Evolutionary conservation across 2,888 invertebrate species (phyloP).

Genomic region (Branchellion lobata): DNA sequence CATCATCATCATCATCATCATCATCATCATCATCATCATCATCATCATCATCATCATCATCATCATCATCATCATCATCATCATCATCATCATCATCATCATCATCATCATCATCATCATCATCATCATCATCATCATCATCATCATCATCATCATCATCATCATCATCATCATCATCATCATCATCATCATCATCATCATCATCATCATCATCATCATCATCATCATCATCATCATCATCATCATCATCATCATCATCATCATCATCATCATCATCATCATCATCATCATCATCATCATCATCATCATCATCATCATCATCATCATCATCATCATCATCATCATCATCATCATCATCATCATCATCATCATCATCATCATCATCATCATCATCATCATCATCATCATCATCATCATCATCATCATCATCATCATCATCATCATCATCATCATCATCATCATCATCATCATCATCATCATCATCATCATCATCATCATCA

Average conservation of each 20-base stretch:
- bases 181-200: neutral
- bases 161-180: constrained; percentile 14
- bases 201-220: constrained; percentile 30
- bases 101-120: neutral
- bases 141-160: constrained; percentile 23
- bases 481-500: constrained; percentile 10
- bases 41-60: constrained; percentile 33
- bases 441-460: constrained; percentile 5
- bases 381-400: constrained; percentile 33
- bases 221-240: constrained; percentile 30
- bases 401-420: neutral
- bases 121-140: constrained; percentile 35
- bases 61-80: constrained; percentile 10
- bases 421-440: constrained; percentile 24
- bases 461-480: constrained; percentile 33
- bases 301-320: constrained; percentile 35
- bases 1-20: constrained; percentile 24
- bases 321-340: constrained; percentile 9
- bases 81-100: constrained; percentile 24
- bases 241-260: constrained; percentile 11
- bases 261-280: neutral
- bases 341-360: constrained; percentile 12
- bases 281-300: constrained; percentile 22
- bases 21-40: constrained; percentile 5
- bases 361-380: constrained; percentile 16